Evolutionary conservation across 1,140 invertebrate species (phyloP).

Genomic region (Penaeus japonicus): DNA sequence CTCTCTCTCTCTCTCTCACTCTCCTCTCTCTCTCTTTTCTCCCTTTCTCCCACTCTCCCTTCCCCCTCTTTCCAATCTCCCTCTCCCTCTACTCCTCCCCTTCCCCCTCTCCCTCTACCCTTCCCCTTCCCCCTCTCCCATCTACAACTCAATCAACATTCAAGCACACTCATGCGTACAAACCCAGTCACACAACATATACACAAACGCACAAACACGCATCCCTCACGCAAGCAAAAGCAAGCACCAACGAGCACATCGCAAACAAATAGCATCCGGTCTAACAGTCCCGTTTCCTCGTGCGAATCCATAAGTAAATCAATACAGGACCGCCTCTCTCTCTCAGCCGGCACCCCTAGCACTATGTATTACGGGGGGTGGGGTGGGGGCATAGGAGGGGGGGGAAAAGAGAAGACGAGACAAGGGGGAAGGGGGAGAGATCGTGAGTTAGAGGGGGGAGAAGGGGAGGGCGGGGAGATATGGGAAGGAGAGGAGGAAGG

Average conservation of each 20-base stretch:
- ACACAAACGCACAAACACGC: not conserved
- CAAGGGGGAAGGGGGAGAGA: not conserved
- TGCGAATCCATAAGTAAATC: too few species aligned
- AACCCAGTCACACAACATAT: not conserved
- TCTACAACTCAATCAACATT: not conserved
- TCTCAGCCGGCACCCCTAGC: too few species aligned
- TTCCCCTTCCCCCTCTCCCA: too few species aligned
- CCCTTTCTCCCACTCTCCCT: not conserved
- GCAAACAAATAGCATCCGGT: not conserved
- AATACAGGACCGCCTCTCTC: too few species aligned
- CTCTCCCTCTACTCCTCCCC: not conserved
- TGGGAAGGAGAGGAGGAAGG: not conserved
- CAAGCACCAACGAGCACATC: not conserved
- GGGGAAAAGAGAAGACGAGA: not conserved
- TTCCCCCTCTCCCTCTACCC: not conserved
- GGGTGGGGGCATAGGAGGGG: too few species aligned
- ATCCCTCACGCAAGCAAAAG: not conserved
- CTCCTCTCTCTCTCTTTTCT: not conserved
- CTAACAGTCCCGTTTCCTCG: too few species aligned
- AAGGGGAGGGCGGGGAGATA: not conserved
- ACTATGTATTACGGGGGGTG: too few species aligned
- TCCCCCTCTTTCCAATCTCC: not conserved
- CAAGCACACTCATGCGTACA: not conserved
- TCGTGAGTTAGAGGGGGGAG: too few species aligned
- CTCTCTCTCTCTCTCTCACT: not conserved